Evolutionary conservation across 2,888 invertebrate genomes (phyloP), one percentile per base, ranked within the genome.

Genomic region (Tetropium fuscum): DNA sequence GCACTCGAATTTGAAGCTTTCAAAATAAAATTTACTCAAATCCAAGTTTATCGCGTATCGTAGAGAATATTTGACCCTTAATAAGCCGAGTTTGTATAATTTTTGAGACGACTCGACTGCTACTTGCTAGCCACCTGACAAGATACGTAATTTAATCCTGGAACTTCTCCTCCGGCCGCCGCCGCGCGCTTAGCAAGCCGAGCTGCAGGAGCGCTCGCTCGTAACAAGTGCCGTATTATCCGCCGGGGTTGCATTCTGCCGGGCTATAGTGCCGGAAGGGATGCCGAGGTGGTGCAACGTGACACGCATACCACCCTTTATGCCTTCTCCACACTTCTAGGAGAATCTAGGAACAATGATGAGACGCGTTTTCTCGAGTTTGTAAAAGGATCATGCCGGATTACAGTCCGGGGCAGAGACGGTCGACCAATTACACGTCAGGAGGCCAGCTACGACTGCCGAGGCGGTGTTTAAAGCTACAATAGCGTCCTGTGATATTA

Each of bases 191-290:
- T 34, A 36, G 38, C 36, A 48, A 48, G 48, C n/a, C n/a, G 20
- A 36, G 34, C 20, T 34, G 34, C 32, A 48, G 48, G 22, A 30
- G 32, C 47, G 20, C n/a, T 36, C 36, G 34, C 36, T 36, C 48
- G 48, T 48, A 15, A 48, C 36, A 36, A 48, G 48, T 36, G 15
- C 20, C n/a, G 48, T 38, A 36, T 48, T 48, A 48, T 38, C 36
- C 32, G 11, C 13, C 32, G 32, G 6, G 34, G 34, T 11, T 34
- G 34, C 34, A 34, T 34, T 13, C 34, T 34, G 15, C 41, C 6
- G 10, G 20, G 20, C 11, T 20, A n/a, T n/a, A 22, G 34, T 7
- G 4, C 5, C 11, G 34, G 34, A 7, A 13, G 27, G 44, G 41
- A 11, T 18, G 41, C 41, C 16, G 44, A 15, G 44, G 30, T 10